Percentiles rank a stretch among this genome's conserved stretches.
Evolutionary conservation across 2,113 vertebrate genomes (phyloP).

Genomic region (Epinephelus fuscoguttatus): DNA sequence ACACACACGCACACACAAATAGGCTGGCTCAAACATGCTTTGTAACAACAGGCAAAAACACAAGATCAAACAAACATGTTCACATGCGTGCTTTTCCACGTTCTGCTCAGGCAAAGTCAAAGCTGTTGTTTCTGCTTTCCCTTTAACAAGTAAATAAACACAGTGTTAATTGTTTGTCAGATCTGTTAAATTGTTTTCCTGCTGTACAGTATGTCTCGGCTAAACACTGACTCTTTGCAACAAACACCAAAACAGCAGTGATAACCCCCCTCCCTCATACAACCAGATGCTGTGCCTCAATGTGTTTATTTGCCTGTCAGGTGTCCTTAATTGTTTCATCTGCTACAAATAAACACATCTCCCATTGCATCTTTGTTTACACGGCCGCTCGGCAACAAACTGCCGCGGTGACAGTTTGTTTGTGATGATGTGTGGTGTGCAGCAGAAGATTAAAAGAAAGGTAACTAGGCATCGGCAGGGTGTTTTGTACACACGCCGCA

Average conservation of each 20-base stretch:
- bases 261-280: conserved; percentile 9
- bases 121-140: conserved; percentile 1
- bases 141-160: conserved; percentile 40
- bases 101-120: neutral
- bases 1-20: conserved; percentile 25
- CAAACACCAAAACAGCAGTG: conserved; percentile 28
- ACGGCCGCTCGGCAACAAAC: conserved; percentile 57
- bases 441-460: conserved; percentile 37
- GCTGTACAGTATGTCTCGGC: neutral
- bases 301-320: conserved; percentile 78
- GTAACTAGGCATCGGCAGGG: conserved; percentile 16
- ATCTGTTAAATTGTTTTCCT: conserved; percentile 37
- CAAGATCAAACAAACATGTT: conserved; percentile 53
- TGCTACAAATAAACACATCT: conserved; percentile 74
- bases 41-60: conserved; percentile 46
- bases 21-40: conserved; percentile 43
- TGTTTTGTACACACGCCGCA: conserved; percentile 47
- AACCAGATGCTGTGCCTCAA: conserved; percentile 61
- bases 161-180: conserved; percentile 48
- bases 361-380: conserved; percentile 80
- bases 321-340: conserved; percentile 74
- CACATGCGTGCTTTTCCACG: conserved; percentile 17
- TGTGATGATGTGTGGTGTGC: conserved; percentile 44
- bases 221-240: neutral
- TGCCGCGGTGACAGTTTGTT: conserved; percentile 54